Evolutionary conservation across 2,888 invertebrate species (phyloP).

Genomic region (Pseudoips prasinana): DNA sequence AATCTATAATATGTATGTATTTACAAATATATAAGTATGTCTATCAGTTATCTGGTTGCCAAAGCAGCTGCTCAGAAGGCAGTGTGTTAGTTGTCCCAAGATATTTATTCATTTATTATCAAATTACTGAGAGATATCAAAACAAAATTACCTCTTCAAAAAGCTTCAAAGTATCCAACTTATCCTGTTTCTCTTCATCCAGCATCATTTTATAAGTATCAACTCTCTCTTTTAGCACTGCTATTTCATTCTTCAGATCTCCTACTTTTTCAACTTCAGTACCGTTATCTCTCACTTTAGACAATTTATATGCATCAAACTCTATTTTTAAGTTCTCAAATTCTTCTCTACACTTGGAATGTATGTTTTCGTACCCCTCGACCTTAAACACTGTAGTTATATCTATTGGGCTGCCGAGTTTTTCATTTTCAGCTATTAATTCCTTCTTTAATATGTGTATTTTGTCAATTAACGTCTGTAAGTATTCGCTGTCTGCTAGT

Average conservation of each 20-base stretch:
- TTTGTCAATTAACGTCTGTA: slow-evolving; percentile 83
- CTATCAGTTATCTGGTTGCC: too few relatives aligned
- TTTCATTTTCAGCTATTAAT: slow-evolving; percentile 82
- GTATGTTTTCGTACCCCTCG: slow-evolving; percentile 65
- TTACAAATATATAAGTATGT: too few relatives aligned
- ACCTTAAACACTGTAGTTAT: slow-evolving; percentile 77
- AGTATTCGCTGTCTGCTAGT: slow-evolving; percentile 70
- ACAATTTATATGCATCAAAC: slow-evolving; percentile 84
- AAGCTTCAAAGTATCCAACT: slow-evolving; percentile 81
- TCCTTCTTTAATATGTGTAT: slow-evolving; percentile 84
- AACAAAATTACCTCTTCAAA: slow-evolving; percentile 79
- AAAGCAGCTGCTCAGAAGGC: too few relatives aligned
- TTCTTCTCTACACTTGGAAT: slow-evolving; percentile 84
- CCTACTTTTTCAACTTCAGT: slow-evolving; percentile 56
- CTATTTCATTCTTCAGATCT: slow-evolving; percentile 82
- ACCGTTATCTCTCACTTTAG: slow-evolving; percentile 40
- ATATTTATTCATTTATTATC: too few relatives aligned
- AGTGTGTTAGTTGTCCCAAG: too few relatives aligned
- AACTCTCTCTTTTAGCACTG: slow-evolving; percentile 85
- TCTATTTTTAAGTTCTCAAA: slow-evolving; percentile 84
- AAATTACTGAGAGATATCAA: too few relatives aligned
- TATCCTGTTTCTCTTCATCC: slow-evolving; percentile 84
- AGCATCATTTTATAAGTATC: slow-evolving; percentile 83
- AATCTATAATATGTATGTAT: too few relatives aligned
- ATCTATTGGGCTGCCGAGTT: slow-evolving; percentile 83